A percentile compares a stretch with the other conserved stretches of the same genome.
phyloP scores from a whole-genome alignment of 2,797 vertebrate genomes.

The Gouania willdenowi region DNA sequence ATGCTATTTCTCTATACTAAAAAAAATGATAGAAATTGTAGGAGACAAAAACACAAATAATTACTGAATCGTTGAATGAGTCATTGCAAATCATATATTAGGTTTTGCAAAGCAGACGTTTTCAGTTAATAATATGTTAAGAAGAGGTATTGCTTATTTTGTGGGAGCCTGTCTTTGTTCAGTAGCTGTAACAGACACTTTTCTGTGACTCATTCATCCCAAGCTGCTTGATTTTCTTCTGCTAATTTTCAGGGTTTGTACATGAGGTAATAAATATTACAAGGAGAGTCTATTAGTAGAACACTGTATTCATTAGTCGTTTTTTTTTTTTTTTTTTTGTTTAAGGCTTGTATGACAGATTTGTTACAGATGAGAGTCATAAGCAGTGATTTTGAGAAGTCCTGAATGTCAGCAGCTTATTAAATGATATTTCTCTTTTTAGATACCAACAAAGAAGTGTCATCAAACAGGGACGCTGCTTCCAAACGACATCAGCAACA shows the following conservation, averaged over 20 bases:
- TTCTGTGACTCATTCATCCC: constrained; percentile 19
- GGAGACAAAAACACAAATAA: no score
- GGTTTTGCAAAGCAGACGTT: no score
- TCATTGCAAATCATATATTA: no score
- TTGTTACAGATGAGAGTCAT: no score
- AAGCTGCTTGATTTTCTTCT: constrained; percentile 11
- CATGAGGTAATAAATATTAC: not conserved
- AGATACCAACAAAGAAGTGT: constrained; percentile 80
- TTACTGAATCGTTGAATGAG: no score
- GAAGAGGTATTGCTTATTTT: constrained; percentile 6
- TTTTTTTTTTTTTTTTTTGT: no score
- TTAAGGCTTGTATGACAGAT: no score
- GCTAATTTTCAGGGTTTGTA: constrained; percentile 20
- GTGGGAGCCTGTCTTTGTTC: constrained; percentile 23
- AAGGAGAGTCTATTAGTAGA: not conserved
- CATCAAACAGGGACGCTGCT: constrained; percentile 58
- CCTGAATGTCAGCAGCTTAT: no score
- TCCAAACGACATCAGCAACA: constrained; percentile 57
- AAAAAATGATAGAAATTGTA: no score
- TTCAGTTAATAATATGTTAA: no score
- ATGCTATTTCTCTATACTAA: no score
- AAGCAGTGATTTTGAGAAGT: no score
- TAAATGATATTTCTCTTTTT: constrained; percentile 11
- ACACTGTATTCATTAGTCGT: not conserved
- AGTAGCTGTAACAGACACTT: constrained; percentile 18